Evolutionary conservation across 2,113 vertebrate species (phyloP).

Genomic region (Notothenia rossii): DNA sequence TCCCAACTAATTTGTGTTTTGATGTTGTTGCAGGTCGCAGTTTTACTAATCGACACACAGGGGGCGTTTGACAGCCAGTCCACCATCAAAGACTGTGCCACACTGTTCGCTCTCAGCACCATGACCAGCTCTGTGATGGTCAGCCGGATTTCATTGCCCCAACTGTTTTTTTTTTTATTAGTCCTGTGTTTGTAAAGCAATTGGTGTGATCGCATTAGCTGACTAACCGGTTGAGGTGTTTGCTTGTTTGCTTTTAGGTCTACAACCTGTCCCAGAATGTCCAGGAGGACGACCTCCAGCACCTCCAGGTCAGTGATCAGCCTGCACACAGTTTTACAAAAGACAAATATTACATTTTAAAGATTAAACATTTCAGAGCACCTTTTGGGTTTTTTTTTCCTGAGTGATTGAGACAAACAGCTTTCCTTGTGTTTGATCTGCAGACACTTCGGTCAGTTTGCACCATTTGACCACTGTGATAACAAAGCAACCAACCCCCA

Average conservation of each 20-base stretch:
- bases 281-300: constrained; percentile 96
- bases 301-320: constrained; percentile 89
- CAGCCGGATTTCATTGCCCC: not conserved
- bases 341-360: not conserved
- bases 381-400: too few relatives aligned
- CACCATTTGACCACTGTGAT: too few relatives aligned
- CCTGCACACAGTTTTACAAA: not conserved
- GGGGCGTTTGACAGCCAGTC: constrained; percentile 98
- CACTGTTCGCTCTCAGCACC: constrained; percentile 96
- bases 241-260: constrained; percentile 81
- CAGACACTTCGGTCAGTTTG: too few relatives aligned
- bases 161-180: too few relatives aligned
- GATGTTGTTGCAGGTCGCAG: constrained; percentile 87
- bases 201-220: not conserved
- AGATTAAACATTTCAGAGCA: too few relatives aligned
- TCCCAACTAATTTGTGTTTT: not conserved
- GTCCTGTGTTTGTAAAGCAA: not conserved
- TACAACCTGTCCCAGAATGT: constrained; percentile 97
- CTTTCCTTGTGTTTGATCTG: too few relatives aligned
- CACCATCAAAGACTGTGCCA: constrained; percentile 96
- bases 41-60: constrained; percentile 95
- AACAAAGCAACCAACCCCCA: too few relatives aligned
- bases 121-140: constrained; percentile 98
- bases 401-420: not conserved
- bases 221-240: not conserved